Percentiles rank a stretch among this genome's conserved stretches.
Conservation (phyloP, 2,113 vertebrate species). For the Channa maculata region DNA sequence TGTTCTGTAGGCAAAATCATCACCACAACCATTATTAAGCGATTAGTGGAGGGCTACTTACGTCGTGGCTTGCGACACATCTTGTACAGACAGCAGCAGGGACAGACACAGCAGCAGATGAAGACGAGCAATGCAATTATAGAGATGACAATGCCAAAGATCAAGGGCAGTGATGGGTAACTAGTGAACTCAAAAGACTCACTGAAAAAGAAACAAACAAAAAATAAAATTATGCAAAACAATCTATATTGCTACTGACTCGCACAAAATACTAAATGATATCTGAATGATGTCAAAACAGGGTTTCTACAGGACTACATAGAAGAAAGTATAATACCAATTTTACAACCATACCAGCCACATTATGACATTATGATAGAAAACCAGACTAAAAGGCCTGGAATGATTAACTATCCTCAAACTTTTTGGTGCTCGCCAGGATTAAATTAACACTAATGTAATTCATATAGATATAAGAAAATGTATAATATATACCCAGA, state of each 20-base stretch:
- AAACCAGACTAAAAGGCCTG: too few species aligned
- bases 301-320: too few species aligned
- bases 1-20: neutral
- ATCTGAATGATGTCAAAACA: too few species aligned
- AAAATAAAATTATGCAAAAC: neutral
- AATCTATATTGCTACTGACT: neutral
- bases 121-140: constrained; percentile 77
- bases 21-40: neutral
- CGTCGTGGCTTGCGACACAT: constrained; percentile 86
- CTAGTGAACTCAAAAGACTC: rapidly evolving
- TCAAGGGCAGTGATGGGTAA: neutral
- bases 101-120: constrained; percentile 90
- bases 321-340: too few species aligned
- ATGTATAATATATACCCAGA: too few species aligned
- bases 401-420: too few species aligned
- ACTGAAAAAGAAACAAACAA: constrained; percentile 21
- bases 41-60: constrained; percentile 77
- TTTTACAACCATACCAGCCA: too few species aligned
- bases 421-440: neutral
- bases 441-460: too few species aligned
- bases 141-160: constrained; percentile 24
- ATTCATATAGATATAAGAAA: too few species aligned
- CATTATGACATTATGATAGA: too few species aligned
- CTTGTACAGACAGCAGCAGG: constrained; percentile 94
- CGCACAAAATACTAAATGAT: too few species aligned